phyloP scores from a whole-genome alignment of 2,888 invertebrate species.

The Phyllotreta cruciferae region DNA sequence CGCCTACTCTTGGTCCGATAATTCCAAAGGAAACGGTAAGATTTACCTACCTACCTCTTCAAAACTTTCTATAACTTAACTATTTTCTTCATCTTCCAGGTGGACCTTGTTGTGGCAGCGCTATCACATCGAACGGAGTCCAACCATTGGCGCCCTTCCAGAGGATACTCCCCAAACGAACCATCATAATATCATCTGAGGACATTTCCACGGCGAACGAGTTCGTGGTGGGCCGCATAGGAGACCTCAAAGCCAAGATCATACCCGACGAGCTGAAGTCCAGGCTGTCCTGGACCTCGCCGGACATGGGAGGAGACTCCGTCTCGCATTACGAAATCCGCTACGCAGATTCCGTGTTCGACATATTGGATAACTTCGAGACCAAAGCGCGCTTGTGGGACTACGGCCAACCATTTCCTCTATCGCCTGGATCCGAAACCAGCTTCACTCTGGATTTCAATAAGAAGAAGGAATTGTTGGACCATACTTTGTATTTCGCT shows the following conservation, averaged over 20 bases:
- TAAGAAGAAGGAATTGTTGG: constrained; percentile 59
- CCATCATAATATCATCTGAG: constrained; percentile 58
- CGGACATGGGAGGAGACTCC: constrained; percentile 64
- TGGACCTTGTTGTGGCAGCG: constrained; percentile 65
- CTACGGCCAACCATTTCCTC: constrained; percentile 59
- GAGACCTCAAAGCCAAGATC: constrained; percentile 63
- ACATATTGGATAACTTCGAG: constrained; percentile 62
- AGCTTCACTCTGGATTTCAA: constrained; percentile 62
- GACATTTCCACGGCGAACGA: constrained; percentile 54
- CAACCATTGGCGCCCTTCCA: constrained; percentile 64
- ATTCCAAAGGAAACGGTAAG: constrained; percentile 52
- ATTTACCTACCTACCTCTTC: background rate
- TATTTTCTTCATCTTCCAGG: constrained; percentile 46
- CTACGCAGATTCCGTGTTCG: constrained; percentile 58
- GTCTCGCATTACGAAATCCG: constrained; percentile 65
- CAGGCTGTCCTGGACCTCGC: constrained; percentile 67
- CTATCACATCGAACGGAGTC: constrained; percentile 60
- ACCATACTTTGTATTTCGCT: constrained; percentile 64
- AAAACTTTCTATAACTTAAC: background rate
- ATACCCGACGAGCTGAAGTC: constrained; percentile 61
- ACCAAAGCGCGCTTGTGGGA: constrained; percentile 60
- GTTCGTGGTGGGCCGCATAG: constrained; percentile 62
- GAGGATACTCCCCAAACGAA: constrained; percentile 62
- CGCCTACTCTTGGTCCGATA: constrained; percentile 61
- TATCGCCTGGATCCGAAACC: constrained; percentile 64